Evolutionary conservation across 2,888 invertebrate species (phyloP), one percentile per base, ranked within the genome.

Genomic region (Hypercompe scribonia): DNA sequence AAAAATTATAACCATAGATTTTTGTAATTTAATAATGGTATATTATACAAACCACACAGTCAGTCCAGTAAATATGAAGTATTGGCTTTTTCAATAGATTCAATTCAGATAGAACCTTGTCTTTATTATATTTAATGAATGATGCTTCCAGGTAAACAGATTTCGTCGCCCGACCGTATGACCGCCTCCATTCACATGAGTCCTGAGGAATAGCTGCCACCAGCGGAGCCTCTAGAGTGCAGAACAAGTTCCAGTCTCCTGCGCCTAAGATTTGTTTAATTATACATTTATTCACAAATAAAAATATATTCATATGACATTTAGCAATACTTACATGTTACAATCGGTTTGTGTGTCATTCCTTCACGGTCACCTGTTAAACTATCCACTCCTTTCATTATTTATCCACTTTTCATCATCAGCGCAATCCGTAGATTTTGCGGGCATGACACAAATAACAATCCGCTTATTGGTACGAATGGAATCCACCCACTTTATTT

Each of bases 61-160:
- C 99, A 34, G 98, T 99, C 97, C 99, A 99, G 92, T 98, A 99
- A 75, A 98, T 98, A 91, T 99, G 99, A 89, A 99, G 97, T 90
- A 99, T 97, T 21, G 99, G 98, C 86, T 98, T 97, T 83, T 98
- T 97, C 76, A 99, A 96, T 67, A 99, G 96, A 88, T 97, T 97
- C 93, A 97, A 97, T 90, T 97, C 97, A 77, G 97, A 96, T 66
- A 98, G 98, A 72, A 98, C 91, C 77, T 97, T 96, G 72, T 97
- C 97, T 77, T 97, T 97, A 89, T 97, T 97, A 89, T 98, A 98
- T 69, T 98, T 97, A 68, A 97, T 96, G 91, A 99, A 98, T 74
- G 96, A 97, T 15, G 98, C 98, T 85, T 98, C 97, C 73, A 99
- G 96, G 86, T 97, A 97, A 61, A 99, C 98, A 87, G 97, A 97